Conservation (phyloP, 2,888 invertebrate genomes). For the Pardosa pseudoannulata region DNA sequence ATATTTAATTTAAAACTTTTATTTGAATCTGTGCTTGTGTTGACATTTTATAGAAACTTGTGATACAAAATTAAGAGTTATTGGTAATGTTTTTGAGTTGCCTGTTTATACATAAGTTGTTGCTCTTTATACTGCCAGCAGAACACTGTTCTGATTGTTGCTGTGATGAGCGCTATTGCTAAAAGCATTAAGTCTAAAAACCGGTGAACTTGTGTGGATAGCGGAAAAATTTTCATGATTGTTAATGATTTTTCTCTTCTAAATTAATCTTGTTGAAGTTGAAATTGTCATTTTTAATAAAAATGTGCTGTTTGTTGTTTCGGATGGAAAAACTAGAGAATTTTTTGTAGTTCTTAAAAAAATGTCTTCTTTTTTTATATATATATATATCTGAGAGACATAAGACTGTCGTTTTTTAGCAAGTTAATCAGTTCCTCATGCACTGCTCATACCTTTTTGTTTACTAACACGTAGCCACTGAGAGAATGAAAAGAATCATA, state of each 20-base stretch:
- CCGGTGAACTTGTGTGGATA: slow-evolving; percentile 45
- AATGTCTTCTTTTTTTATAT: slow-evolving; percentile 4
- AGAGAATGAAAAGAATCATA: slow-evolving; percentile 70
- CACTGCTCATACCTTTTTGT: slow-evolving; percentile 63
- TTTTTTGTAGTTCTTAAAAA: slow-evolving; percentile 14
- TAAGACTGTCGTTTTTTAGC: slow-evolving; percentile 10
- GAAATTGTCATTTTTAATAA: slow-evolving; percentile 24
- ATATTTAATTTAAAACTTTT: no score
- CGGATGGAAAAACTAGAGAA: neutral
- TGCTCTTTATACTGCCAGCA: slow-evolving; percentile 47
- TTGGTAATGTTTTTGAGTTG: neutral
- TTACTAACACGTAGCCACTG: slow-evolving; percentile 38
- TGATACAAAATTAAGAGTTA: no score
- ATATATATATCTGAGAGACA: neutral
- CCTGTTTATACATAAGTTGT: slow-evolving; percentile 3
- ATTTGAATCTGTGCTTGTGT: no score
- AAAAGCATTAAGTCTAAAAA: slow-evolving; percentile 45
- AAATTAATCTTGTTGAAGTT: slow-evolving; percentile 32
- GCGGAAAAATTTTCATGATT: slow-evolving; percentile 14
- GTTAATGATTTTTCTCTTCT: neutral
- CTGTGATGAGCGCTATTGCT: slow-evolving; percentile 50
- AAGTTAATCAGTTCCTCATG: slow-evolving; percentile 58
- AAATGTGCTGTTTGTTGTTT: slow-evolving; percentile 27
- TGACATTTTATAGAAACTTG: no score
- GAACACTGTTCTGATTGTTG: slow-evolving; percentile 59